Percentiles rank a stretch among this genome's conserved stretches.
These are phyloP conservation scores for Aleiodes alternator DNA, from an alignment of 2,888 invertebrate genomes.

Conservation along the genomic window DNA sequence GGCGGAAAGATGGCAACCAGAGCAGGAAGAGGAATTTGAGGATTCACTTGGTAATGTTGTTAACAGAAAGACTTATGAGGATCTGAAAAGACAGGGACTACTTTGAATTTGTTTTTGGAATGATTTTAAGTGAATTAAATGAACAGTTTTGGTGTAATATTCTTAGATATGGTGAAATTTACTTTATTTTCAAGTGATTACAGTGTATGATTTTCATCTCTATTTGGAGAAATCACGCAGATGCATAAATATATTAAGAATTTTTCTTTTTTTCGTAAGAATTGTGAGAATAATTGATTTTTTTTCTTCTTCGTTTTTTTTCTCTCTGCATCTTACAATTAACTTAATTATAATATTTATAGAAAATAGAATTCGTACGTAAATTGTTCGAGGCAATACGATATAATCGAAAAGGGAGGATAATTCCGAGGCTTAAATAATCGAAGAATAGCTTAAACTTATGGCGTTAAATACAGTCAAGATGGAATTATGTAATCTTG, in stretches of 20 bases:
- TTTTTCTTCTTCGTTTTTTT: neutral
- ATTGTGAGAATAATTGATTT: neutral
- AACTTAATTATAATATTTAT: conserved; percentile 21
- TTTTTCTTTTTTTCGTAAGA: neutral
- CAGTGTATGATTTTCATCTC: neutral
- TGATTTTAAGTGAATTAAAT: neutral
- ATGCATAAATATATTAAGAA: conserved; percentile 27
- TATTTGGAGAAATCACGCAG: neutral
- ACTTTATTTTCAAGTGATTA: neutral
- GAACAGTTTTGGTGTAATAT: conserved; percentile 6
- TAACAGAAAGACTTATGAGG: conserved; percentile 98
- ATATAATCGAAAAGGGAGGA: neutral
- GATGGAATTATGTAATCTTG: neutral
- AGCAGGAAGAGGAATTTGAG: conserved; percentile 98
- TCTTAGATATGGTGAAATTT: neutral
- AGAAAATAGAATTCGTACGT: neutral
- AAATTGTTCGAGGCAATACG: neutral
- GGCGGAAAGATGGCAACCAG: conserved; percentile 96
- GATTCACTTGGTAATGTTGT: conserved; percentile 99
- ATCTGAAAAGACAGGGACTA: conserved; percentile 98
- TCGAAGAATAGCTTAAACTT: neutral
- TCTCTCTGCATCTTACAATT: conserved; percentile 5
- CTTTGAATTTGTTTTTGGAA: conserved; percentile 78
- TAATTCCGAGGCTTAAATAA: neutral
- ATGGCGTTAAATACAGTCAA: conserved; percentile 17